phyloP scores from a whole-genome alignment of 2,797 vertebrate species.

The Cheracebus regulus region DNA sequence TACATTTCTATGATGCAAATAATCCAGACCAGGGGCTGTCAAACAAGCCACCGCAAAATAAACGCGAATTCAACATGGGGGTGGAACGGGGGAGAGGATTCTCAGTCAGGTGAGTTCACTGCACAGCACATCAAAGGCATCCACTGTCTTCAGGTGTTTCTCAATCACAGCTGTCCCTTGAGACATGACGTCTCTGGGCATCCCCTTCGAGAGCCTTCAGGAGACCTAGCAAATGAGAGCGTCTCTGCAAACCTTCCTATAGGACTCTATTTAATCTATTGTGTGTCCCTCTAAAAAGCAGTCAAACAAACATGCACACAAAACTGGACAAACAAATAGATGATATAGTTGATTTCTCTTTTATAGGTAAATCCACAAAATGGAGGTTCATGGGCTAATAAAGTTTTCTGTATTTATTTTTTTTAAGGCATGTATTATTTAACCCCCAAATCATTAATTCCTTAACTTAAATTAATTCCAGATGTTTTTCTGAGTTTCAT shows the following conservation, averaged over 20 bases:
- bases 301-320: background rate
- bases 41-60: background rate
- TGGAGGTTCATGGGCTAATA: background rate
- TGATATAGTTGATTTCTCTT: background rate
- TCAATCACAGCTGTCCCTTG: accelerated
- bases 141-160: background rate
- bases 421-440: conserved; percentile 50
- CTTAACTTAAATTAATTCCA: conserved; percentile 64
- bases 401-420: conserved; percentile 48
- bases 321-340: background rate
- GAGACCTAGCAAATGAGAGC: background rate
- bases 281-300: background rate
- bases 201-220: background rate
- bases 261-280: background rate
- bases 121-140: background rate
- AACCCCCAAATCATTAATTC: conserved; percentile 56
- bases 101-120: accelerated
- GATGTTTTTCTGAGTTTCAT: conserved; percentile 58
- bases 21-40: background rate
- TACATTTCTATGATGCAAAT: background rate
- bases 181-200: accelerated
- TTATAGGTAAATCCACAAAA: background rate
- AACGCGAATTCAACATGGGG: background rate
- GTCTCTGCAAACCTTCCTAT: background rate
- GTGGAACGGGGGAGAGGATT: accelerated